phyloP scores from a whole-genome alignment of 2,888 invertebrate genomes.

The Altica lythri region DNA sequence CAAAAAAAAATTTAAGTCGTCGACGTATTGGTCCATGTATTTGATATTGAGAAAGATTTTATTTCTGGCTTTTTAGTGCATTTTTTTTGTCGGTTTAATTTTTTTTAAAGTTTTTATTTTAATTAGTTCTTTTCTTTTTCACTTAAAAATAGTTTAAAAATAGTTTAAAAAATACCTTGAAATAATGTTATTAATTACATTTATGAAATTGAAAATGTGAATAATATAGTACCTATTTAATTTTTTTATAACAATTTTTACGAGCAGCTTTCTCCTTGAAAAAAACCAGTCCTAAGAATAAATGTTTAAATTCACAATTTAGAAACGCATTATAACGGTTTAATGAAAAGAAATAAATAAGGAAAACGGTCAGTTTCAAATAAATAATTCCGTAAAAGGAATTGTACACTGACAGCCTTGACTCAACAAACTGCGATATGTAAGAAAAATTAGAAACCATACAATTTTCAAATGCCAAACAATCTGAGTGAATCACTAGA shows the following conservation, averaged over 20 bases:
- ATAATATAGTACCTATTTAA: too few relatives aligned
- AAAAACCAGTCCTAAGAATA: constrained; percentile 18
- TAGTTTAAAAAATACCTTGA: too few relatives aligned
- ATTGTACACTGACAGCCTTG: constrained; percentile 35
- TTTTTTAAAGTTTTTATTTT: too few relatives aligned
- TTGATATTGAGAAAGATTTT: too few relatives aligned
- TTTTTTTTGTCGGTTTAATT: too few relatives aligned
- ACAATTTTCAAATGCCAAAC: constrained; percentile 51
- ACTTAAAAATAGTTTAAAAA: too few relatives aligned
- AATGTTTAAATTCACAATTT: constrained; percentile 25
- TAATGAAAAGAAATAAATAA: constrained; percentile 27
- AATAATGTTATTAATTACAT: too few relatives aligned
- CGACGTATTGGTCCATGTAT: too few relatives aligned
- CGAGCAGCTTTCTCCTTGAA: constrained; percentile 25
- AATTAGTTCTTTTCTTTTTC: too few relatives aligned
- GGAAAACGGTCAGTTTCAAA: constrained; percentile 29
- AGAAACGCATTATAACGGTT: constrained; percentile 27
- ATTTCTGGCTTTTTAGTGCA: too few relatives aligned
- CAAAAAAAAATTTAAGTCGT: too few relatives aligned
- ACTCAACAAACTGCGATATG: constrained; percentile 36
- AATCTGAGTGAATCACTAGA: constrained; percentile 44
- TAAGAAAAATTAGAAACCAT: constrained; percentile 49
- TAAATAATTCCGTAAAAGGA: constrained; percentile 36
- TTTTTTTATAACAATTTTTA: constrained; percentile 7
- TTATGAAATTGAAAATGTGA: too few relatives aligned